phyloP scores from a whole-genome alignment of 2,113 vertebrate genomes.

The Sphyrna mokarran region DNA sequence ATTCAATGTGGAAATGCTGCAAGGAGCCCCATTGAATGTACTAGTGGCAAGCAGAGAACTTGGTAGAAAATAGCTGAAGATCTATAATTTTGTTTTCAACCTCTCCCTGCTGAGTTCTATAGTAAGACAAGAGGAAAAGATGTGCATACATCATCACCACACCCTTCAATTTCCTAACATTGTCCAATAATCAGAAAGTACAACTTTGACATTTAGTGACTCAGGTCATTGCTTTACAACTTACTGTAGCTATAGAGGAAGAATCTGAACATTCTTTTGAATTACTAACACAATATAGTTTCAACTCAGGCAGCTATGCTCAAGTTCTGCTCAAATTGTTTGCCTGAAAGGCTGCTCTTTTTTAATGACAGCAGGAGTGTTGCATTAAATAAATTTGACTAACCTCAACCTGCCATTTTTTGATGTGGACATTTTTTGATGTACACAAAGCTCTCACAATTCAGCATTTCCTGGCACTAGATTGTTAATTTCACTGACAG shows the following conservation, averaged over 20 bases:
- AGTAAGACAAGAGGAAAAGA: neutral
- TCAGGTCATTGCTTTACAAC: neutral
- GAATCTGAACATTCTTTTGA: neutral
- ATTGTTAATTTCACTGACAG: neutral
- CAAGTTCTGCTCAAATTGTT: neutral
- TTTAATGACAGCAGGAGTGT: neutral
- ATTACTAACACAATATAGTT: neutral
- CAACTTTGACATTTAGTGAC: constrained; percentile 2
- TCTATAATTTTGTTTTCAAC: neutral
- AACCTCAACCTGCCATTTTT: neutral
- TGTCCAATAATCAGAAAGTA: neutral
- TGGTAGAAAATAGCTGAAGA: neutral
- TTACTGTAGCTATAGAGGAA: neutral
- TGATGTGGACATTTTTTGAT: neutral
- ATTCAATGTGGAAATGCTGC: neutral
- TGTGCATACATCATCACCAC: neutral
- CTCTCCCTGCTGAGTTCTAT: neutral
- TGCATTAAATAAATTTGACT: neutral
- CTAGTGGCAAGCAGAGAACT: neutral
- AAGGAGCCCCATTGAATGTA: neutral
- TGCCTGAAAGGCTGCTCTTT: neutral
- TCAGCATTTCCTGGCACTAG: neutral
- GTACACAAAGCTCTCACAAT: neutral
- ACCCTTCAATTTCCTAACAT: constrained; percentile 9
- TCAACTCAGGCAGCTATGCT: neutral